Evolutionary conservation across 2,797 vertebrate species (phyloP).

Genomic region (Zonotrichia albicollis): DNA sequence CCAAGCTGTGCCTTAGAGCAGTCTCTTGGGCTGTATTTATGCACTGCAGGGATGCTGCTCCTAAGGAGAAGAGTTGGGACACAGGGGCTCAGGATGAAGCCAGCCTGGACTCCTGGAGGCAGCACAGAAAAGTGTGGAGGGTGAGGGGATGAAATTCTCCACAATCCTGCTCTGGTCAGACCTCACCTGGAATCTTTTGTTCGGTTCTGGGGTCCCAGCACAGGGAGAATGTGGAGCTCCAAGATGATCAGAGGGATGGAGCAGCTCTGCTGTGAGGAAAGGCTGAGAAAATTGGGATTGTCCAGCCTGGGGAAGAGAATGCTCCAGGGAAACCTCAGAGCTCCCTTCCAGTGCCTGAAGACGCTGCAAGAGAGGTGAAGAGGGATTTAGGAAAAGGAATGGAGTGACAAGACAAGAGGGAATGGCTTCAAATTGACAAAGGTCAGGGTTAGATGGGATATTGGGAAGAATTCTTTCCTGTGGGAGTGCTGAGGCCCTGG

Average conservation of each 20-base stretch:
- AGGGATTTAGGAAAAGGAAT: accelerated
- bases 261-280: not conserved
- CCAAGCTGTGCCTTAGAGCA: not conserved
- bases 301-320: not conserved
- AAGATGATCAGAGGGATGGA: not conserved
- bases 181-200: not conserved
- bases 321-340: not conserved
- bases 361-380: not conserved
- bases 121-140: not conserved
- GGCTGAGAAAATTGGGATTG: not conserved
- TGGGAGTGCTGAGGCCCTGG: accelerated
- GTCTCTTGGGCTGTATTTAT: accelerated
- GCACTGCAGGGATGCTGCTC: not conserved
- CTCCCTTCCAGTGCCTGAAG: not conserved
- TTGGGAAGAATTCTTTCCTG: not conserved
- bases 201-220: not conserved
- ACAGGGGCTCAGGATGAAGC: not conserved
- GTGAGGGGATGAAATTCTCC: not conserved
- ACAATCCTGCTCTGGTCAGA: not conserved
- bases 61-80: not conserved
- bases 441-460: no score
- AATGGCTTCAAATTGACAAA: not conserved
- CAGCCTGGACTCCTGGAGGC: not conserved
- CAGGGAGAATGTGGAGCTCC: accelerated
- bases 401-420: accelerated